Conservation (phyloP, 2,797 vertebrate genomes). For the Heteromormyrus szaboi region DNA sequence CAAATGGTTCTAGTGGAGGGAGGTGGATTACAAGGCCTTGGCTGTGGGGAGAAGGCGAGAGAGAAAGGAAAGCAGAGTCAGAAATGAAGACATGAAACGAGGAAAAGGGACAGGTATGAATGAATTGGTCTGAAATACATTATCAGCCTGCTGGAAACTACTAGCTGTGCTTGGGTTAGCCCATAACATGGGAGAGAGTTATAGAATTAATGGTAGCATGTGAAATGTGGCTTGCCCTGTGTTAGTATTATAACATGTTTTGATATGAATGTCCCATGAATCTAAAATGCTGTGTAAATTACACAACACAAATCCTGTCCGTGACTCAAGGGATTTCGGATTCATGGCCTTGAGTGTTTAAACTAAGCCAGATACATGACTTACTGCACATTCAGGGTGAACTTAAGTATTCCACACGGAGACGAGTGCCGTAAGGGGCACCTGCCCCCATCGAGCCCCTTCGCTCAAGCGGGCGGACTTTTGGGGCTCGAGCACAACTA, state of each 20-base stretch:
- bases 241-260: neutral
- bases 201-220: constrained; percentile 19
- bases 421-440: neutral
- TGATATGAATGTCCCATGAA: neutral
- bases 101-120: neutral
- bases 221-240: neutral
- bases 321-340: neutral
- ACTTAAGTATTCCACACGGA: neutral
- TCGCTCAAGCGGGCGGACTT: neutral
- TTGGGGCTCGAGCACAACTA: neutral
- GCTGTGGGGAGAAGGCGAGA: constrained; percentile 38
- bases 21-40: constrained; percentile 46
- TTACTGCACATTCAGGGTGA: neutral
- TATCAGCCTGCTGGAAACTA: neutral
- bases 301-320: neutral
- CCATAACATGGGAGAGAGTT: constrained; percentile 23
- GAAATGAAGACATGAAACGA: constrained; percentile 17
- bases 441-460: neutral
- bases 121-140: neutral
- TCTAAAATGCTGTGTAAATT: neutral
- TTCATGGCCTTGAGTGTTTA: neutral
- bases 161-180: constrained; percentile 8
- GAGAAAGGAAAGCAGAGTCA: neutral
- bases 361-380: neutral
- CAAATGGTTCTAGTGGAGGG: constrained; percentile 29